Base-by-base conservation (phyloP, 2,113 vertebrate genomes). In the Pagrus major region DNA sequence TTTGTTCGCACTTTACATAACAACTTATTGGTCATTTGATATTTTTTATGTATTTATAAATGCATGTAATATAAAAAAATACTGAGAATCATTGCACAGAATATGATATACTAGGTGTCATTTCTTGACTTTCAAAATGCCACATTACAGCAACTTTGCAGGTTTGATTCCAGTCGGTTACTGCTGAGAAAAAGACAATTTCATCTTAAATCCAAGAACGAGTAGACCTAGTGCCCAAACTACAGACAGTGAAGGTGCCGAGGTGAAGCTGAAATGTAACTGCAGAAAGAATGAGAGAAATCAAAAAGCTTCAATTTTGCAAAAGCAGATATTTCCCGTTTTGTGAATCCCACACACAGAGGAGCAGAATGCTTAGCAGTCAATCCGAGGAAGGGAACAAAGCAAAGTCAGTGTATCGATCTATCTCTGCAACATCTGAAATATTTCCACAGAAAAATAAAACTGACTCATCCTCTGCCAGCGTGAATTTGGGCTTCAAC, bases 381-480 rank as follows among this genome's bases (percentile, higher is more conserved):
- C 69, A 65, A 29, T 71, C 60, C 33, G 39, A 61, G 47, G 42
- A 46, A 39, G 51, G 39, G 63, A 80, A 3, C 2, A 54, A 39
- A 65, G 56, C 33, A 29, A 71, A 80, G 76, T 18, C 39, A 1
- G 0, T 68, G 49, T 44, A 63, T 59, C 9, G 37, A 70, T 47
- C 44, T 31, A 0, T 80, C 60, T 80, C 52, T 35, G 49, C 15
- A 41, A 72, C 68, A 41, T 88, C 47, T 74, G 2, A 82, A 78
- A 84, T 35, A 25, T 61, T 84, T 78, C 52, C 61, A 58, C 20
- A 46, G 33, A 76, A 63, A 80, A 60, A 82, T 25, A 12, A 69
- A 58, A 23, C 12, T 31, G 16, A 5, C 65, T 65, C 76, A 9
- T 51, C 68, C 1, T 78, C 51, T 66, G 10, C 51, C 63, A 71